Conservation (phyloP, 2,113 vertebrate genomes). For the Corythaixoides concolor region DNA sequence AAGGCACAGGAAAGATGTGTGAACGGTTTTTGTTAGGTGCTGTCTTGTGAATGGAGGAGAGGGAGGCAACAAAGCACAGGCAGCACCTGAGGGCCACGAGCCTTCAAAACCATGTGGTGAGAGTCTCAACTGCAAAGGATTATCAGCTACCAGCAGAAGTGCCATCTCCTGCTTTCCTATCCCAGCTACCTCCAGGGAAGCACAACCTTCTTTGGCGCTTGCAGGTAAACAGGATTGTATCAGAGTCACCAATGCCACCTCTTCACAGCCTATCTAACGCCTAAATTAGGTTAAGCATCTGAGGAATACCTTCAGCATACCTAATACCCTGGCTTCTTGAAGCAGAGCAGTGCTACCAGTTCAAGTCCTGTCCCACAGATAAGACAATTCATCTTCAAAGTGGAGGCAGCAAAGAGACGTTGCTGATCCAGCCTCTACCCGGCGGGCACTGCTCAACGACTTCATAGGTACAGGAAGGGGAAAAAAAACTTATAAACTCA, state of each 20-base stretch:
- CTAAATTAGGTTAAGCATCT: not conserved
- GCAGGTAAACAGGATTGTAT: not conserved
- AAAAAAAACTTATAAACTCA: not conserved
- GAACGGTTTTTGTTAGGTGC: not conserved
- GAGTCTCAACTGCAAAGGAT: not conserved
- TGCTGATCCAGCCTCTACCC: not conserved
- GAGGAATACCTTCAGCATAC: not conserved
- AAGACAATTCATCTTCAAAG: not conserved
- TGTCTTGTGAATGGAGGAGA: not conserved
- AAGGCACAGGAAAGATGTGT: not conserved
- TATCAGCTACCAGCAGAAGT: not conserved
- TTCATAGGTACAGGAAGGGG: not conserved
- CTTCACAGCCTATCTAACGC: not conserved
- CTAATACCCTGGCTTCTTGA: fast-evolving
- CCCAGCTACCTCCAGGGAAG: not conserved
- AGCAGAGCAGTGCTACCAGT: not conserved
- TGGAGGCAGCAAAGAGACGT: not conserved
- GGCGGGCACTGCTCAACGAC: not conserved
- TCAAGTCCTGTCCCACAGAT: not conserved
- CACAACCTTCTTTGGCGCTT: not conserved
- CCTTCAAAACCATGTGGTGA: not conserved
- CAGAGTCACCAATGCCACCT: not conserved
- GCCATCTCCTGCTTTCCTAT: not conserved
- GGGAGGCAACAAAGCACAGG: not conserved
- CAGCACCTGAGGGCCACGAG: not conserved